phyloP scores from a whole-genome alignment of 2,113 vertebrate species.

The Ciconia boyciana region DNA sequence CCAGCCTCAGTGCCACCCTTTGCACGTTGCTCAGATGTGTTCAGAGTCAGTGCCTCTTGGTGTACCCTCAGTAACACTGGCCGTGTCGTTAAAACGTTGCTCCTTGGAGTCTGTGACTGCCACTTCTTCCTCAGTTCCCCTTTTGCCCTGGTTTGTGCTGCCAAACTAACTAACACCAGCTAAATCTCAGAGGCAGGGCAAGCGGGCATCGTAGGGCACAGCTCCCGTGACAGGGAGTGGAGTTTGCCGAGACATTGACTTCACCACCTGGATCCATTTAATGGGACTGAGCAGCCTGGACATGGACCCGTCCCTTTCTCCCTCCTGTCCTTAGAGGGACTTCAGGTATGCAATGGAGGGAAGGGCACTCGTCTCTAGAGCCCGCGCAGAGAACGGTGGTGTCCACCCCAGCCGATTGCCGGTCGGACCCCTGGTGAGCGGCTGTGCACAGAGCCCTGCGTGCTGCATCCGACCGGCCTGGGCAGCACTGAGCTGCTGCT shows the following conservation, averaged over 20 bases:
- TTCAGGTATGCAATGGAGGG: not conserved
- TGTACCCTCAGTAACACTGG: not conserved
- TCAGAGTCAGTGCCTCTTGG: not conserved
- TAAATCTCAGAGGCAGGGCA: not conserved
- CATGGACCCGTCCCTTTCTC: not conserved
- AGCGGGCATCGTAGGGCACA: too few species aligned
- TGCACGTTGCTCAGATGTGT: not conserved
- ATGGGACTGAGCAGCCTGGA: not conserved
- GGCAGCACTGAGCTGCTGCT: not conserved
- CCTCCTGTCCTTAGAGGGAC: not conserved
- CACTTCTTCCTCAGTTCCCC: not conserved
- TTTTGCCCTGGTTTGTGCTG: not conserved
- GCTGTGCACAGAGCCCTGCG: not conserved
- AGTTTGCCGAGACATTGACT: not conserved
- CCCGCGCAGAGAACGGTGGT: accelerated
- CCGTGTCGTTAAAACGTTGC: not conserved
- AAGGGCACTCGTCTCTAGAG: not conserved
- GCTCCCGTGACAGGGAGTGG: not conserved
- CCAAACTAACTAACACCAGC: not conserved
- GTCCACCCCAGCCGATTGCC: accelerated
- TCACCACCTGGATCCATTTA: not conserved
- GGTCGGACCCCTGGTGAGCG: accelerated
- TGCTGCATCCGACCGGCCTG: not conserved
- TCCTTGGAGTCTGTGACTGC: not conserved
- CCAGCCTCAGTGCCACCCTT: not conserved